Conservation (phyloP, 2,888 invertebrate species). For the Drosophila cognata region DNA sequence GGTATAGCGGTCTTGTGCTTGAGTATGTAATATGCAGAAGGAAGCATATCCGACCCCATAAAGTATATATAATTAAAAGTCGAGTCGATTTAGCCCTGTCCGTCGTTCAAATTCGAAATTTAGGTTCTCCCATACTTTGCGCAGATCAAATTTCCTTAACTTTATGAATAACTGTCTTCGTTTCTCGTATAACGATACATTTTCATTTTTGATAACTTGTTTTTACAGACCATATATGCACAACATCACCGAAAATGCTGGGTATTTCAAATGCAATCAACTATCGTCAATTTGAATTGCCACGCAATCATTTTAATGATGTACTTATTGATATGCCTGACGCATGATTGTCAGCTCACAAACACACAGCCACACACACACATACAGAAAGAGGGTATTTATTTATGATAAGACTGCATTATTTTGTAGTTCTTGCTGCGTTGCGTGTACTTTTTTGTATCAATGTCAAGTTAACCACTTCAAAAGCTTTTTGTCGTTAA, state of each 20-base stretch:
- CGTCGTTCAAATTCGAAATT: not conserved
- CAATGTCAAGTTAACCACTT: slow-evolving; percentile 73
- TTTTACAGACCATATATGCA: not conserved
- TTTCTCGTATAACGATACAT: not conserved
- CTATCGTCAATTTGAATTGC: not conserved
- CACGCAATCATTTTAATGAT: slow-evolving; percentile 49
- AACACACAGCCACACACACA: not conserved
- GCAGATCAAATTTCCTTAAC: not conserved
- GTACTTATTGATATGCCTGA: slow-evolving; percentile 71
- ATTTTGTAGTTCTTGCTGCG: slow-evolving; percentile 27
- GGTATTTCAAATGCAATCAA: slow-evolving; percentile 21
- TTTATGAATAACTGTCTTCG: not conserved
- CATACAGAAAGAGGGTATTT: slow-evolving; percentile 20
- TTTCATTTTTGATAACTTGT: not conserved
- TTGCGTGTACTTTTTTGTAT: slow-evolving; percentile 47
- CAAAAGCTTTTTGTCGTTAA: slow-evolving; percentile 54
- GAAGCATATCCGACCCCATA: not conserved
- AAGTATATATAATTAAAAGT: not conserved
- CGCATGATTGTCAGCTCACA: slow-evolving; percentile 37
- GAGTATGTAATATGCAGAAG: not conserved
- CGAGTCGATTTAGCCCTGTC: not conserved
- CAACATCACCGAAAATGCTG: not conserved
- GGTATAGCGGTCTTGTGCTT: not conserved
- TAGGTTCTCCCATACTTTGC: not conserved
- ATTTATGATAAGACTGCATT: slow-evolving; percentile 61